Base-by-base conservation (phyloP, 1,140 invertebrate genomes). In the Drosophila sturtevanti region DNA sequence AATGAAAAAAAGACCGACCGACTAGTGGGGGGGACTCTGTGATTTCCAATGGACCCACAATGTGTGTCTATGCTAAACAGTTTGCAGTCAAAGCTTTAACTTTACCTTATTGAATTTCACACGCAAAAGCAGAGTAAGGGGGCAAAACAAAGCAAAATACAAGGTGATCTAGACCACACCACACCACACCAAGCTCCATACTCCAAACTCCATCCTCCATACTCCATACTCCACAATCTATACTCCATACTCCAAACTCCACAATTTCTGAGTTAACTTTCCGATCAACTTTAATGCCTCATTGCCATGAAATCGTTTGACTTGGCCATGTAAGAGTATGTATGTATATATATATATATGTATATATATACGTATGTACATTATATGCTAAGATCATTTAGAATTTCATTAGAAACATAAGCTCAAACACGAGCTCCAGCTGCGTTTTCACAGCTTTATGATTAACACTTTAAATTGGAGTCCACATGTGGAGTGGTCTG, bases 71-170 rank as follows among this genome's bases (percentile, higher is more conserved):
- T 76, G 78, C 74, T 77, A 77, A 77, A 61, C 73, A 77, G 74
- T 38, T 48, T 73, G 72, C 63, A 67, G 72, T 58, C 54, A 48
- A 10, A 18, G 61, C 60, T 51, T 38, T 66, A 68, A 77, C 76
- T 87, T 77, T 48, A 16, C 16, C 41, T 48, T 48, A 87, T 87
- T 87, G 79, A 87, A 87, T 82, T 87, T 87, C 82, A 87, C 82
- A 87, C 84, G 82, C 82, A 87, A 86, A 87, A 86, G 41, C 64
- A 59, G 74, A 86, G 81, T 86, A 81, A 64, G 59, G 68, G 51
- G 59, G 35, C 24, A 7, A 35, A 35, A 31, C 18, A 34, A 14
- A 60, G 11, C 14, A 24, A 41, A 34, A 61, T 61, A 75, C 81
- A 76, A 87, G 82, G 79, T 87, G 79, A 86, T 87, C 82, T 59